Evolutionary conservation across 30 jellyfish, hydroid and myxozoan species (phyloP), one percentile per base, ranked within the genome.

Genomic region (Chironex yamaguchii): DNA sequence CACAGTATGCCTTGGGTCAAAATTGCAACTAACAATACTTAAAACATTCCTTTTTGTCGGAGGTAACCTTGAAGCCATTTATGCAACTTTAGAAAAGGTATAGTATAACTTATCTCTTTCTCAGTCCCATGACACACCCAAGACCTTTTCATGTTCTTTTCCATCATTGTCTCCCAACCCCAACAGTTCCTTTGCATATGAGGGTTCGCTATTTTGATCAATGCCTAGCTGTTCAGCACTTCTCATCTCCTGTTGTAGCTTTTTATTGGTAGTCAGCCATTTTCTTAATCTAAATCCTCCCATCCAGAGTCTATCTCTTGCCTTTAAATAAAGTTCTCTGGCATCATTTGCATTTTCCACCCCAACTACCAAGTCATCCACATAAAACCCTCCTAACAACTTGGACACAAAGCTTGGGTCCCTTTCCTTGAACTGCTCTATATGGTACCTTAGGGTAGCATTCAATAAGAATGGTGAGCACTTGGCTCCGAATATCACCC

Each of bases 1-100:
- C 85, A 36, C 85, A 34, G 11, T 71, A 71, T 33, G 73, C 71
- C 17, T 71, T 51, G 85, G 85, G 48, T 32, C 78, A 71, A 33
- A 42, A 1, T 34, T 1, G 35, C 74, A 42, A 17, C 73, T 34
- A 42, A 71, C 22, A 0, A 29, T 27, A 20, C 35, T 34, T 36
- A 71, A 21, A 0, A 71, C 81, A 23, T 17, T 51, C 0, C 78
- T 42, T 51, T 71, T 71, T 0, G 85, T 36, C 3, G 71, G 73
- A 36, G 21, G 24, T 51, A 34, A 24, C 1, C 0, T 35, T 34
- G 27, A 27, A 51, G 85, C 36, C 29, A 34, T 71, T 29, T 33
- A 34, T 29, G 0, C 0, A 25, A 1, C 0, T 17, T 52, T 28
- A 29, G 62, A 1, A 31, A 67, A 31, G 26, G 27, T 28, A 22